Conservation (phyloP, 2,888 invertebrate genomes). For the Epicampocera succincta region DNA sequence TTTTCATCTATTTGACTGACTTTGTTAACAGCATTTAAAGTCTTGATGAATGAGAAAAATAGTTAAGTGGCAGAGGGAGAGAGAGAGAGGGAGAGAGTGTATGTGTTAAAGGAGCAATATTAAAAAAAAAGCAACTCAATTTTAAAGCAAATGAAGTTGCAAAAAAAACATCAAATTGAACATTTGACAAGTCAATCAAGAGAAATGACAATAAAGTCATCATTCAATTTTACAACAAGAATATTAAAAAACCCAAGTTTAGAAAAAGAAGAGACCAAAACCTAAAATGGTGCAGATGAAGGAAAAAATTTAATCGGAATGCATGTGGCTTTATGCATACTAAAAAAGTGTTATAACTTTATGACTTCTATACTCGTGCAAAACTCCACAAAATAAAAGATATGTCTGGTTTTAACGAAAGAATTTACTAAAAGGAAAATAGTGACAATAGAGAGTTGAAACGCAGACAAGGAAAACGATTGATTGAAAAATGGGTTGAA, state of each 20-base stretch:
- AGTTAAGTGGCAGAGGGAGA: neutral
- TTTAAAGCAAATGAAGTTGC: neutral
- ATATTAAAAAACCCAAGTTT: slow-evolving; percentile 10
- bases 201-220: slow-evolving; percentile 53
- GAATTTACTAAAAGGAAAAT: slow-evolving; percentile 21
- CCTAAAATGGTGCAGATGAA: neutral
- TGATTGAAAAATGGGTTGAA: neutral
- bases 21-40: slow-evolving; percentile 38
- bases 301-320: neutral
- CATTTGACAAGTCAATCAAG: slow-evolving; percentile 62
- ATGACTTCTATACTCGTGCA: slow-evolving; percentile 23
- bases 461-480: too few species aligned
- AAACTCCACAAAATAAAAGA: slow-evolving; percentile 1
- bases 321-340: slow-evolving; percentile 33
- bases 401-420: slow-evolving; percentile 21
- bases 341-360: slow-evolving; percentile 23
- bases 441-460: slow-evolving; percentile 4
- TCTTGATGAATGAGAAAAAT: neutral
- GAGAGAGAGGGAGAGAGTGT: neutral
- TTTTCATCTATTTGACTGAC: slow-evolving; percentile 6
- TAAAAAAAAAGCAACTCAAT: slow-evolving; percentile 12
- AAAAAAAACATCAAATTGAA: slow-evolving; percentile 15
- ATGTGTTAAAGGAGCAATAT: neutral
- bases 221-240: slow-evolving; percentile 36
- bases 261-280: slow-evolving; percentile 26